A percentile compares a stretch with the other conserved stretches of the same genome.
Conservation (phyloP, 1,140 invertebrate genomes). For the Chelonus insularis region DNA sequence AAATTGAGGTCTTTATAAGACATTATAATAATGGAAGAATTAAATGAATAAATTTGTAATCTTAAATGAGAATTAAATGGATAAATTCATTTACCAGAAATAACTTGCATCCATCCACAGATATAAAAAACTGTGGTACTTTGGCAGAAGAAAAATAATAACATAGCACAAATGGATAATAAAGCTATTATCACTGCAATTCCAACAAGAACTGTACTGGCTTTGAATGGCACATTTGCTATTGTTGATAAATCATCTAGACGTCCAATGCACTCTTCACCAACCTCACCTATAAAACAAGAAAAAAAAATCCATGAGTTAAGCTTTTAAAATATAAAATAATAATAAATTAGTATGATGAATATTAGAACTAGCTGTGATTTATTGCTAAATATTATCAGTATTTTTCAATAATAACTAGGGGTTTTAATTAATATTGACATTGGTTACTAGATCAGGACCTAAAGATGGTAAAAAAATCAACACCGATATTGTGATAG, state of each 20-base stretch:
- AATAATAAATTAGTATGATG: conserved; percentile 6
- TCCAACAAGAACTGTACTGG: conserved; percentile 86
- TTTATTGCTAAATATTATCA: too few relatives aligned
- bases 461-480: too few relatives aligned
- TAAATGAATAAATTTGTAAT: background rate
- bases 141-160: conserved; percentile 93
- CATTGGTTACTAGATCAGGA: too few relatives aligned
- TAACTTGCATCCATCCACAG: conserved; percentile 90
- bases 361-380: too few relatives aligned
- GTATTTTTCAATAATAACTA: too few relatives aligned
- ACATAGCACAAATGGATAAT: conserved; percentile 82
- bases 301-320: background rate
- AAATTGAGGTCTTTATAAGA: background rate
- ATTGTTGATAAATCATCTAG: conserved; percentile 84
- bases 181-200: conserved; percentile 82
- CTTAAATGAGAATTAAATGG: background rate
- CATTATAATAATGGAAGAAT: background rate
- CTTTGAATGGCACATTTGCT: conserved; percentile 76
- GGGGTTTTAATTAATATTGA: too few relatives aligned
- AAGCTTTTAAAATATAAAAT: background rate
- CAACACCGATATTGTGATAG: too few relatives aligned
- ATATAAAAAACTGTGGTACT: conserved; percentile 92
- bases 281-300: conserved; percentile 61
- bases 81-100: conserved; percentile 90
- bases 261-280: conserved; percentile 78